Conservation (phyloP, 2,797 vertebrate species). For the Aplochiton taeniatus region DNA sequence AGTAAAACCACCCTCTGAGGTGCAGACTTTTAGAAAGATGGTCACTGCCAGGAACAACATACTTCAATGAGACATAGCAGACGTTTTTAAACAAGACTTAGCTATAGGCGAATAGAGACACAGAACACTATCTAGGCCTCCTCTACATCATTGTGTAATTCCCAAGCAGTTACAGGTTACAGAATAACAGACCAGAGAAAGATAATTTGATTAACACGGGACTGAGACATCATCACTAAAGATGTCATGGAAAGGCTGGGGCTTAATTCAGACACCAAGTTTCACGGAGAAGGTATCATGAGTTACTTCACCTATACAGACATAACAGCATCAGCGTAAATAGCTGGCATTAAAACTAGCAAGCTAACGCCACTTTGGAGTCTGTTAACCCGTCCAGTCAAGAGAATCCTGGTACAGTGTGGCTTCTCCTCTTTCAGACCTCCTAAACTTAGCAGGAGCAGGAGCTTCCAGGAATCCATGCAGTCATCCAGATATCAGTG, state of each 20-base stretch:
- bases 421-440: slow-evolving; percentile 63
- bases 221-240: no score
- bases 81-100: no score
- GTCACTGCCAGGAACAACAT: no score
- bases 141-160: not conserved
- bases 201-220: not conserved
- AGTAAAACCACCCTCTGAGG: slow-evolving; percentile 38
- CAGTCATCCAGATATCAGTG: slow-evolving; percentile 48
- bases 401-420: slow-evolving; percentile 54
- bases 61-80: no score
- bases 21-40: no score
- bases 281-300: not conserved
- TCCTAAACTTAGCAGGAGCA: slow-evolving; percentile 70
- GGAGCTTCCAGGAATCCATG: slow-evolving; percentile 62
- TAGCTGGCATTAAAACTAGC: slow-evolving; percentile 47
- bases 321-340: slow-evolving; percentile 48
- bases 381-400: slow-evolving; percentile 34
- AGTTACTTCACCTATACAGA: slow-evolving; percentile 34
- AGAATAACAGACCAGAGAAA: not conserved
- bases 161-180: no score
- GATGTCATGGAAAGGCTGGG: no score
- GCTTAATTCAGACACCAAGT: not conserved
- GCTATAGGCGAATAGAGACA: no score
- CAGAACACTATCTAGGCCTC: not conserved
- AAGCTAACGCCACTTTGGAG: slow-evolving; percentile 11